phyloP scores from a whole-genome alignment of 1,140 invertebrate species.

The Macrostomum lignano region DNA sequence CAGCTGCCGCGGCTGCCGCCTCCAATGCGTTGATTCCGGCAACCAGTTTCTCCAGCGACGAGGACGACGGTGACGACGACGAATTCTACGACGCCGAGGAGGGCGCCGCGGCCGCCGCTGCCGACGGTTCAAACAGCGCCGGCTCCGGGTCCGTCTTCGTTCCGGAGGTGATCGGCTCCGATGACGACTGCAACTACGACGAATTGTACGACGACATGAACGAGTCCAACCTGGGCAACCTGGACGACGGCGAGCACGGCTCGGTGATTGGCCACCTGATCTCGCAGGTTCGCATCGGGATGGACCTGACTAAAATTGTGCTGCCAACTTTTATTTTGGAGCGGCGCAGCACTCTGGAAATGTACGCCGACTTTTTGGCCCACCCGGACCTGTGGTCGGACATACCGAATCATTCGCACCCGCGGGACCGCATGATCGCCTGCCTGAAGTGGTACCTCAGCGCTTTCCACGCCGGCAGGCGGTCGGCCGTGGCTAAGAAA shows the following conservation, averaged over 20 bases:
- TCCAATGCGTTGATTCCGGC: no score
- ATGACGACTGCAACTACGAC: conserved; percentile 1
- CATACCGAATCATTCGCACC: conserved; percentile 48
- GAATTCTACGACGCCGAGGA: no score
- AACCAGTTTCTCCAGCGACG: no score
- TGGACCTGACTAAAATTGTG: conserved; percentile 28
- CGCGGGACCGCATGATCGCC: conserved; percentile 64
- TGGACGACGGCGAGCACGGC: conserved; percentile 39
- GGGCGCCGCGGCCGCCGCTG: no score
- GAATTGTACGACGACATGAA: conserved; percentile 1
- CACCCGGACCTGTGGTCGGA: conserved; percentile 30
- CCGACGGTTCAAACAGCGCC: no score
- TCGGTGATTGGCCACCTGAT: conserved; percentile 47
- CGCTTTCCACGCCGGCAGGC: conserved; percentile 54
- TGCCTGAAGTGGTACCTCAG: conserved; percentile 35
- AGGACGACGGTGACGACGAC: no score
- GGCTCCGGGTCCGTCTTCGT: no score
- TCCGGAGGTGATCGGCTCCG: no score
- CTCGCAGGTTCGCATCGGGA: conserved; percentile 24
- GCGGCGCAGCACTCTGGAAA: conserved; percentile 23
- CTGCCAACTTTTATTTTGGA: conserved; percentile 29
- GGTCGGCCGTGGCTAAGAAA: conserved; percentile 44
- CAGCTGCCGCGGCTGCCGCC: no score
- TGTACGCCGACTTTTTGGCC: conserved; percentile 29
- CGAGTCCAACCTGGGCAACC: background rate